Base-by-base conservation (phyloP, 2,113 vertebrate species). In the Dasyurus viverrinus region DNA sequence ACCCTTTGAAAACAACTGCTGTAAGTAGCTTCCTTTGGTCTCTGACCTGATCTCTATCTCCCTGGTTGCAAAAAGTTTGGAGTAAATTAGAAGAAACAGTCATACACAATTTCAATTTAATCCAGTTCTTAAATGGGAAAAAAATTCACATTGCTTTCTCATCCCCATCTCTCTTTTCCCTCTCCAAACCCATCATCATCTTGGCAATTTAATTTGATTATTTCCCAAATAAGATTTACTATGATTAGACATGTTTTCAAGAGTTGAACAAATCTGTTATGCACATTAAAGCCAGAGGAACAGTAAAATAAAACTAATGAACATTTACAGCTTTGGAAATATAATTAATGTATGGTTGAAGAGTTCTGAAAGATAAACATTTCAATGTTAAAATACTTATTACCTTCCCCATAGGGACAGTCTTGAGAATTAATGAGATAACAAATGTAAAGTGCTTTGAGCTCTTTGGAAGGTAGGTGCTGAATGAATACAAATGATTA, bases 361-460 rank as follows among this genome's bases (percentile, higher is more conserved):
- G 96, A 98, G 97, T 91, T 96, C 93, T 95, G 95, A 97, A 98
- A 98, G 97, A 95, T 97, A 97, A 98, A 98, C 96, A 98, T 94
- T 97, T 98, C 97, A 98, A 95, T 98, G 96, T 98, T 98, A 97
- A 97, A 96, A 97, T 97, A 97, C 96, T 94, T 97, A 95, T 90
- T 97, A 96, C 98, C 91, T 96, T 97, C 97, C 97, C 96, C 92
- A 97, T 94, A 97, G 97, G 96, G 96, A 97, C 95, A 97, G 57
- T 94, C 92, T 97, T 93, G 93, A 90, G 93, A 96, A 94, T 98
- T 98, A 97, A 98, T 96, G 96, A 98, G 97, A 98, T 95, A 96
- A 97, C 91, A 96, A 97, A 97, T 97, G 95, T 26, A 95, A 96
- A 97, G 90, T 93, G 96, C 96, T 97, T 95, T 98, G 97, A 98